phyloP scores from a whole-genome alignment of 1,140 invertebrate species.

The Chironomus tepperi region DNA sequence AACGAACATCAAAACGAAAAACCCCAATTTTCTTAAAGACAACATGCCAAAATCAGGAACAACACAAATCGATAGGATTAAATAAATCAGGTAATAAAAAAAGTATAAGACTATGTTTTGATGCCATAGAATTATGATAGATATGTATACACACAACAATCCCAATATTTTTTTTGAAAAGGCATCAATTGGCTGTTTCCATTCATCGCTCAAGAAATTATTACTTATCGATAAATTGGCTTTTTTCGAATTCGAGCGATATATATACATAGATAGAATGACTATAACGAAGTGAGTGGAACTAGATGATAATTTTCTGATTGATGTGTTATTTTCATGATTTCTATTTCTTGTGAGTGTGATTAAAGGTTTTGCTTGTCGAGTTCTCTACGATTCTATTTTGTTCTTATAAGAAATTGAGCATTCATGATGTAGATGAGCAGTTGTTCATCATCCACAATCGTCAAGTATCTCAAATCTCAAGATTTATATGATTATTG shows the following conservation, averaged over 20 bases:
- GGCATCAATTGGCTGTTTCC: conserved; percentile 11
- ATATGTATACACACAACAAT: conserved; percentile 14
- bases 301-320: neutral
- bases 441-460: neutral
- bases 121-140: conserved; percentile 8
- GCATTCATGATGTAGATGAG: neutral
- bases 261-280: too few relatives aligned
- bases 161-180: neutral
- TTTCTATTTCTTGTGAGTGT: neutral
- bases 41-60: too few relatives aligned
- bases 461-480: conserved; percentile 8
- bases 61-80: too few relatives aligned
- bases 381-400: neutral
- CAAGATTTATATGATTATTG: conserved; percentile 14
- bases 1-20: too few relatives aligned
- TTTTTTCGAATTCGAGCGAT: neutral
- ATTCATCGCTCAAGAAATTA: conserved; percentile 12
- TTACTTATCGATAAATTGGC: conserved; percentile 13
- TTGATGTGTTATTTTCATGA: conserved; percentile 14
- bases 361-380: neutral
- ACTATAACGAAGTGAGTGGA: neutral
- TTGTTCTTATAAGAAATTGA: neutral
- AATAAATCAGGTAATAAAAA: neutral
- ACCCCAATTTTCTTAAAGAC: too few relatives aligned
- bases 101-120: neutral